Evolutionary conservation across 2,888 invertebrate genomes (phyloP).

Genomic region (Folsomia candida): DNA sequence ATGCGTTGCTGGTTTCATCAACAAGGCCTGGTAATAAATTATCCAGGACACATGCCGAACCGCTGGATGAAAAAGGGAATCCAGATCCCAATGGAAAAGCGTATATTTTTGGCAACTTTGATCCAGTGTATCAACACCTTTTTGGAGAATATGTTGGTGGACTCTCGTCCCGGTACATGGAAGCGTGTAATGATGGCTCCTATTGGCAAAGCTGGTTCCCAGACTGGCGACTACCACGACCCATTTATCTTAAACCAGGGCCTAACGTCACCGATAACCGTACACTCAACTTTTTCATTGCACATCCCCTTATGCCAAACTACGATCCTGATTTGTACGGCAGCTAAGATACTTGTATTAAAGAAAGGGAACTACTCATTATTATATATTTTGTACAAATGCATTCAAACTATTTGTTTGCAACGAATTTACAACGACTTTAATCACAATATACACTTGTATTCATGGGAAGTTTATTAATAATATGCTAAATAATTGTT

Average conservation of each 20-base stretch:
- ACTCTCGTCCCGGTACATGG: conserved; percentile 22
- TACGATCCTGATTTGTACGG: background rate
- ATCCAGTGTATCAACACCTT: conserved; percentile 16
- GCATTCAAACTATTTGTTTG: too few species aligned
- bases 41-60: conserved; percentile 21
- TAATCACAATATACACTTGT: too few species aligned
- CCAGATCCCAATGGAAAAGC: background rate
- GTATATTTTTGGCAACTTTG: background rate
- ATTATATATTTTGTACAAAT: too few species aligned
- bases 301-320: background rate
- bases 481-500: too few species aligned
- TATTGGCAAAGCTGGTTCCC: conserved; percentile 17
- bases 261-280: background rate
- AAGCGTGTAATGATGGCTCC: conserved; percentile 29
- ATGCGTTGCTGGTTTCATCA: background rate
- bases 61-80: conserved; percentile 19
- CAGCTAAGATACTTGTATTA: too few species aligned
- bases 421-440: too few species aligned
- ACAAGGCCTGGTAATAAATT: background rate
- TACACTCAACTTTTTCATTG: background rate
- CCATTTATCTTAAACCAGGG: conserved; percentile 19
- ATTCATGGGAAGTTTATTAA: too few species aligned
- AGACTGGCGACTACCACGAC: conserved; percentile 18
- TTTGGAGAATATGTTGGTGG: conserved; percentile 32
- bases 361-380: too few species aligned